Percentiles rank a stretch among this genome's conserved stretches.
Conservation (phyloP, 2,888 invertebrate genomes). For the Danaus chrysippus region DNA sequence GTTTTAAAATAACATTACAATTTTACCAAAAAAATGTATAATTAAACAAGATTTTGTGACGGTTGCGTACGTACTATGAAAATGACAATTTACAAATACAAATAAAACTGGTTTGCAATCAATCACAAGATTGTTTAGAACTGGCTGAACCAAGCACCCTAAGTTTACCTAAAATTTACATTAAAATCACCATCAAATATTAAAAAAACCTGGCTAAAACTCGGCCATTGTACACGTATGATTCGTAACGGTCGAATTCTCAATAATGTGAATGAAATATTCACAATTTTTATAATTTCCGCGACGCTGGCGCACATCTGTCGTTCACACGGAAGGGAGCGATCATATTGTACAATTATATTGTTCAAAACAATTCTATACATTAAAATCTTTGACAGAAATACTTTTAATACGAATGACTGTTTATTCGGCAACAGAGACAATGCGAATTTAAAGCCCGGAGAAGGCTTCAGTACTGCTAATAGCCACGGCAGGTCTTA, state of each 20-base stretch:
- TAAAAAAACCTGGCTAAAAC: conserved; percentile 69
- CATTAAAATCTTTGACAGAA: conserved; percentile 24
- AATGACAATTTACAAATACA: conserved; percentile 52
- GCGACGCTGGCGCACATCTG: conserved; percentile 68
- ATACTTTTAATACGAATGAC: conserved; percentile 4
- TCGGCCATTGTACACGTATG: conserved; percentile 72
- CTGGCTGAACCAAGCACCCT: conserved; percentile 66
- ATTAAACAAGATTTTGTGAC: conserved; percentile 40
- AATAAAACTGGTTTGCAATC: conserved; percentile 74
- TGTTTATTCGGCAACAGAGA: not conserved
- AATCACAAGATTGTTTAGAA: conserved; percentile 74
- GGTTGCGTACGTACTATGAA: conserved; percentile 42
- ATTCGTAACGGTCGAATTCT: conserved; percentile 77
- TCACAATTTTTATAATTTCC: conserved; percentile 74
- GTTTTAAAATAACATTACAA: conserved; percentile 10
- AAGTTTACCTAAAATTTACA: conserved; percentile 72
- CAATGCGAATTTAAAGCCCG: not conserved
- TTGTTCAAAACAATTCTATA: conserved; percentile 39
- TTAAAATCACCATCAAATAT: conserved; percentile 71
- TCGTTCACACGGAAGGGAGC: conserved; percentile 70
- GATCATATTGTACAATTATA: conserved; percentile 40
- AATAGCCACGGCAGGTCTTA: conserved; percentile 13
- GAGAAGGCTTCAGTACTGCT: conserved; percentile 13
- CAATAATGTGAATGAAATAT: conserved; percentile 75
- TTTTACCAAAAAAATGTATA: conserved; percentile 46